A percentile compares a stretch with the other conserved stretches of the same genome.
These are phyloP conservation scores for Haliaeetus leucogaster DNA, from an alignment of 2,113 vertebrate genomes.

Conservation along the genomic window DNA sequence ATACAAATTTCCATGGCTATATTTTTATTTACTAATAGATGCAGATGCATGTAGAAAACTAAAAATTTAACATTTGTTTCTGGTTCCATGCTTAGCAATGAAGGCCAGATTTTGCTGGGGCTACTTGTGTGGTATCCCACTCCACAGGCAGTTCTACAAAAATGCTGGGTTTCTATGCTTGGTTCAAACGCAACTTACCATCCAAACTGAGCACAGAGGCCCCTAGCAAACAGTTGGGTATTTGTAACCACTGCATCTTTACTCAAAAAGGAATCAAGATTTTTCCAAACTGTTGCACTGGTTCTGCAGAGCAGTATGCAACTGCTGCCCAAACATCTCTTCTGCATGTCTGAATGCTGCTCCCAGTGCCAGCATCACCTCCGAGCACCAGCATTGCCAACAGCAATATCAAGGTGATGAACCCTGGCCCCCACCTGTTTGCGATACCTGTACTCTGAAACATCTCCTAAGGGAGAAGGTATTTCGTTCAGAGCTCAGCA, in stretches of 20 bases:
- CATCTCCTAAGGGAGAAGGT: background rate
- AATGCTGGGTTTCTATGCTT: constrained; percentile 33
- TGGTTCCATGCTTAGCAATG: background rate
- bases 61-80: background rate
- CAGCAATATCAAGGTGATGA: background rate
- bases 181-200: background rate
- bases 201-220: background rate
- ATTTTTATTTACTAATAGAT: background rate
- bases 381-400: background rate
- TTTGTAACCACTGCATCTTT: background rate
- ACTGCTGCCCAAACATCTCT: background rate
- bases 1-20: background rate
- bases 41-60: background rate
- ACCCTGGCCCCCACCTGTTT: background rate
- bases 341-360: background rate
- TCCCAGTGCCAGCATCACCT: background rate
- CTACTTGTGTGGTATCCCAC: constrained; percentile 37
- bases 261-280: constrained; percentile 18
- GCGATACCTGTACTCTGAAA: background rate
- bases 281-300: background rate
- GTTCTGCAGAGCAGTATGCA: background rate
- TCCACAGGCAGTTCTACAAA: background rate
- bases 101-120: background rate
- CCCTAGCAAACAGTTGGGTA: background rate
- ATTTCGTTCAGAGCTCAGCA: background rate